Evolutionary conservation across 2,113 vertebrate genomes (phyloP).

Genomic region (Procavia capensis): DNA sequence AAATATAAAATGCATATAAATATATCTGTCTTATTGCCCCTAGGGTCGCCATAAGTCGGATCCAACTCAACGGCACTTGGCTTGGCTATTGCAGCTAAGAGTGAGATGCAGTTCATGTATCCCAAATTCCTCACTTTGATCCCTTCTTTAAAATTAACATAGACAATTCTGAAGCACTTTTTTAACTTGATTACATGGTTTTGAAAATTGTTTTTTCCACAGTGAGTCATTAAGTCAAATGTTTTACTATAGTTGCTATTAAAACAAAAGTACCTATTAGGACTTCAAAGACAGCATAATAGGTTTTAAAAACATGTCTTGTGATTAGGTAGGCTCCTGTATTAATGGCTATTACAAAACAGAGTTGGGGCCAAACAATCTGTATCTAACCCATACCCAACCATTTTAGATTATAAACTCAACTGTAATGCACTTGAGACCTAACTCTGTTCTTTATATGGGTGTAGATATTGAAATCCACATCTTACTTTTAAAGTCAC

Average conservation of each 20-base stretch:
- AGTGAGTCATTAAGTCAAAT: slow-evolving; percentile 15
- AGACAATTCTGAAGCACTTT: background rate
- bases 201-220: background rate
- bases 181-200: background rate
- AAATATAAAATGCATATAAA: background rate
- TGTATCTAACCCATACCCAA: background rate
- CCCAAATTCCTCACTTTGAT: background rate
- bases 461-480: background rate
- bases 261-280: background rate
- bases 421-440: background rate
- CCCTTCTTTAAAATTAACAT: slow-evolving; percentile 28
- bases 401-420: background rate
- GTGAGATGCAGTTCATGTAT: background rate
- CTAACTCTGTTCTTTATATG: background rate
- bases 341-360: background rate
- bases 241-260: background rate
- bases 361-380: background rate
- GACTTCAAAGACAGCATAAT: background rate
- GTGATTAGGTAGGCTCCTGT: background rate
- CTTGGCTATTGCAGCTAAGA: background rate
- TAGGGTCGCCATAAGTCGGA: too few species aligned
- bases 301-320: slow-evolving; percentile 14
- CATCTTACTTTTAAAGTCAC: background rate
- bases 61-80: too few species aligned
- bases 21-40: background rate